Evolutionary conservation across 2,113 vertebrate genomes (phyloP), one percentile per base, ranked within the genome.

Genomic region (Podilymbus podiceps): DNA sequence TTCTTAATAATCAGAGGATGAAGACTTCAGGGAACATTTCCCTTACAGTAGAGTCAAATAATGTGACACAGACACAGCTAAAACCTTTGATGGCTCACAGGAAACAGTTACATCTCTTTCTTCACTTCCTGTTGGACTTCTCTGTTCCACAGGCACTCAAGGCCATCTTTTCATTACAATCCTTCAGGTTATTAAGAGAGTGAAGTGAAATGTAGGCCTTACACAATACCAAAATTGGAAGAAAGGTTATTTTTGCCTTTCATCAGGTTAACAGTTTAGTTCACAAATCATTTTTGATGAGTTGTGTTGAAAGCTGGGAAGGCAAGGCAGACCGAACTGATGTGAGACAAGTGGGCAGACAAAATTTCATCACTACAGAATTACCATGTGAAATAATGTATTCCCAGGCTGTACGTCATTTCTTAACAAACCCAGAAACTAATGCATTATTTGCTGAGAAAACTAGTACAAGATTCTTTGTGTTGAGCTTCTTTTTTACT

Each of bases 31-130:
- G 33, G 12, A n/a, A 56, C 0, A 12, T 73, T 86, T 92, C 3
- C 11, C 2, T 42, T 80, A 22, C 15, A 58, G 14, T 2, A 40
- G 14, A 38, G 12, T 27, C 35, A 74, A 2, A 3, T 42, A 59
- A 79, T 0, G 0, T 7, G 4, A 38, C 9, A 50, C 9, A 49
- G 55, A 21, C 15, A 73, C 35, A 84, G 12, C 1, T 66, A 58
- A 76, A 88, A 83, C 4, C 4, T 72, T 22, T 52, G 9, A 15
- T 20, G 14, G n/a, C 30, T 72, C n/a, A 12, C 17, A 50, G 18
- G 16, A 58, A 81, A 33, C 1, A 15, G 11, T 33, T 12, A 42
- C 3, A 2, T 3, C 12, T 55, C 2, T 59, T 64, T 75, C 25
- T 80, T 64, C 23, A 19, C 2, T 80, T 92, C 11, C 18, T 35